Evolutionary conservation across 2,888 invertebrate genomes (phyloP).

Genomic region (Ormyrus pomaceus): DNA sequence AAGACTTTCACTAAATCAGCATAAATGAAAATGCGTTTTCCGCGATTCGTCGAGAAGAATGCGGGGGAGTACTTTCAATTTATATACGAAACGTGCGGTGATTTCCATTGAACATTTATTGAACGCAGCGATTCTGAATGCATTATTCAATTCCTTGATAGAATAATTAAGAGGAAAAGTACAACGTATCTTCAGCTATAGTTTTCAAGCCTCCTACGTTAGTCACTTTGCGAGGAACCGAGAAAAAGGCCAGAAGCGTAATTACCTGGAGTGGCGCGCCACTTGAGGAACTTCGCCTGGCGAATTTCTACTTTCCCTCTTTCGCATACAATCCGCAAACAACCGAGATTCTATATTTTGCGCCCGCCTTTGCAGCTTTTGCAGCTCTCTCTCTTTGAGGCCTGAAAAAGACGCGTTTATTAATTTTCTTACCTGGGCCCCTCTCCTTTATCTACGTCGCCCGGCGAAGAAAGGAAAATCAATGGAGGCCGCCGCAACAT

Average conservation of each 20-base stretch:
- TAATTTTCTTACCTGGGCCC: slow-evolving; percentile 31
- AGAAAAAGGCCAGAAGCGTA: slow-evolving; percentile 37
- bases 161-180: too few species aligned
- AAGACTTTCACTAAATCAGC: too few species aligned
- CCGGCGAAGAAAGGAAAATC: slow-evolving; percentile 25
- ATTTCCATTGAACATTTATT: too few species aligned
- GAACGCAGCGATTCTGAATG: too few species aligned
- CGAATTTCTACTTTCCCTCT: neutral
- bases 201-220: slow-evolving; percentile 7
- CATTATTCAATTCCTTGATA: too few species aligned
- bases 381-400: neutral
- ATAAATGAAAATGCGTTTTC: neutral
- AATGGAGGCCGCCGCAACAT: slow-evolving; percentile 7
- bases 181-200: too few species aligned
- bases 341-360: slow-evolving; percentile 24
- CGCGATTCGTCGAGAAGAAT: too few species aligned
- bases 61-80: too few species aligned
- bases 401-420: slow-evolving; percentile 28
- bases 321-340: neutral
- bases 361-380: neutral
- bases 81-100: too few species aligned
- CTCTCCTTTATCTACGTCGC: slow-evolving; percentile 3
- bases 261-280: slow-evolving; percentile 39
- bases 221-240: slow-evolving; percentile 20
- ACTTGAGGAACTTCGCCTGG: slow-evolving; percentile 24